A percentile compares a stretch with the other conserved stretches of the same genome.
These are phyloP conservation scores for Ormyrus labotus DNA, from an alignment of 2,888 invertebrate genomes.

Conservation along the genomic window DNA sequence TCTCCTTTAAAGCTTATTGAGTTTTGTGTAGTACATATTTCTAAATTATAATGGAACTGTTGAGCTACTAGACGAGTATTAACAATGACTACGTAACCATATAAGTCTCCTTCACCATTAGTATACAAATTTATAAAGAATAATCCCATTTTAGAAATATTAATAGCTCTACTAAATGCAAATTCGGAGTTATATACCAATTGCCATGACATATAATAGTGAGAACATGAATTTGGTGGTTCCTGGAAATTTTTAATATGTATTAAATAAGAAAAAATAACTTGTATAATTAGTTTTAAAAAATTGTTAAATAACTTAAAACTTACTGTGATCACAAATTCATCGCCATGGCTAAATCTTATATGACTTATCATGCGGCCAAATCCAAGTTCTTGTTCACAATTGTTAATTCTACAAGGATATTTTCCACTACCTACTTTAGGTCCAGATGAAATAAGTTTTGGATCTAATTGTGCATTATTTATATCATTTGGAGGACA, in stretches of 20 bases:
- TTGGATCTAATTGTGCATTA: neutral
- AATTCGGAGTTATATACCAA: conserved; percentile 2
- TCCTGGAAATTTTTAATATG: conserved; percentile 24
- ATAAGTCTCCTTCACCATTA: conserved; percentile 58
- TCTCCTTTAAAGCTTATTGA: conserved; percentile 50
- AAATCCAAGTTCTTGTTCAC: conserved; percentile 73
- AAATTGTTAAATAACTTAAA: neutral
- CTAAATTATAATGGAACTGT: conserved; percentile 60
- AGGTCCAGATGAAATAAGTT: conserved; percentile 34
- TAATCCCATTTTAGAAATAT: conserved; percentile 63
- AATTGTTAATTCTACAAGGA: conserved; percentile 77
- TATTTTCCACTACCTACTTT: conserved; percentile 76
- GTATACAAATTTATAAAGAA: conserved; percentile 64
- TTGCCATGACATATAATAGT: conserved; percentile 24
- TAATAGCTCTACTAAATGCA: conserved; percentile 60
- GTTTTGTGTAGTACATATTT: conserved; percentile 52
- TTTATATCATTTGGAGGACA: neutral
- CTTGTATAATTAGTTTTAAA: neutral
- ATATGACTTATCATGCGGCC: conserved; percentile 78
- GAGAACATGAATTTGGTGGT: neutral
- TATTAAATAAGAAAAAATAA: neutral
- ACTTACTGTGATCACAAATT: conserved; percentile 75
- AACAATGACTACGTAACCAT: conserved; percentile 60
- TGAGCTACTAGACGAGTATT: conserved; percentile 58
- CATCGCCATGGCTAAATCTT: conserved; percentile 76